phyloP scores from a whole-genome alignment of 2,113 vertebrate species.

The Cervus canadensis region DNA sequence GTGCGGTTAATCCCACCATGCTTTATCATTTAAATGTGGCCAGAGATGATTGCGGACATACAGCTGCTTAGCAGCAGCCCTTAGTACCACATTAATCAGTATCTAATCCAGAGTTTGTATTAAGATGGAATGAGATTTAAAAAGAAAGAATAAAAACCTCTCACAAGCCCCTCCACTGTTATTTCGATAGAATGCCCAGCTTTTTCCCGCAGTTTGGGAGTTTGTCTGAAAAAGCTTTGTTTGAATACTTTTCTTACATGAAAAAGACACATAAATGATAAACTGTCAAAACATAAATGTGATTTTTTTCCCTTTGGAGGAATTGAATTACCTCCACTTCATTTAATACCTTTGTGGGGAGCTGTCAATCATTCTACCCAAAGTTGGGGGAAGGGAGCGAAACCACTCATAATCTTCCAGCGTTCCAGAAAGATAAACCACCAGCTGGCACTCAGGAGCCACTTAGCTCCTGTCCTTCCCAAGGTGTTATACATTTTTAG shows the following conservation, averaged over 20 bases:
- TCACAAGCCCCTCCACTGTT: background rate
- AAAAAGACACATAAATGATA: conserved; percentile 65
- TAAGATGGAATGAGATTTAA: conserved; percentile 73
- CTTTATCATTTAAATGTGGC: conserved; percentile 80
- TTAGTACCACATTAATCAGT: conserved; percentile 80
- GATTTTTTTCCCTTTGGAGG: background rate
- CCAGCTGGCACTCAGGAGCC: background rate
- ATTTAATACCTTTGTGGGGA: background rate
- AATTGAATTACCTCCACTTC: conserved; percentile 6
- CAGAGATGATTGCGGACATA: conserved; percentile 72
- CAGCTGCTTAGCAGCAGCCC: conserved; percentile 78
- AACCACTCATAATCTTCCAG: background rate
- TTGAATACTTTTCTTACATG: conserved; percentile 55
- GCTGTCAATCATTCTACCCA: conserved; percentile 30
- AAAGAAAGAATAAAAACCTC: conserved; percentile 42
- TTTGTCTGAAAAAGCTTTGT: conserved; percentile 75
- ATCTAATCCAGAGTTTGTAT: conserved; percentile 76
- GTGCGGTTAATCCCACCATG: conserved; percentile 76
- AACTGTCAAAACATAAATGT: conserved; percentile 68
- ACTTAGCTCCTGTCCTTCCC: background rate
- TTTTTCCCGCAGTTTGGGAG: conserved; percentile 29
- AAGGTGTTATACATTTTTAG: background rate
- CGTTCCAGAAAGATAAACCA: background rate
- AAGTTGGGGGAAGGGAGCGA: background rate
- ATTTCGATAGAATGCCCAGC: conserved; percentile 65